These are phyloP conservation scores for Branchellion lobata DNA, from an alignment of 2,888 invertebrate species.

Conservation along the genomic window DNA sequence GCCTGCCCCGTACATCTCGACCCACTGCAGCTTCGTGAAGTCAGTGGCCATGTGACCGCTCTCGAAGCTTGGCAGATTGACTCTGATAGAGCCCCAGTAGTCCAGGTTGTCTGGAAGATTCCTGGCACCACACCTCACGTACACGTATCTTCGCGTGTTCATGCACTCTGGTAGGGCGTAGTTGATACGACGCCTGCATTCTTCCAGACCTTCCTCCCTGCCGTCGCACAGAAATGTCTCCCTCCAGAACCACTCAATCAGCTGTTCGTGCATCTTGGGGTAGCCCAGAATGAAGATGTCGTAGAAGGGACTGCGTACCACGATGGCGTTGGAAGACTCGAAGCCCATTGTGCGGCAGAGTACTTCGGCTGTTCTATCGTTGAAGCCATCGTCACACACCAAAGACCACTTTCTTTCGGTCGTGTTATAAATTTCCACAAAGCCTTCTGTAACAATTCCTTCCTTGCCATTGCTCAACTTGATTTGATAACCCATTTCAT, in stretches of 20 bases:
- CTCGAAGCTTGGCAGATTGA: slow-evolving; percentile 85
- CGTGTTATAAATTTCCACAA: slow-evolving; percentile 88
- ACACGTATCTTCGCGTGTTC: slow-evolving; percentile 83
- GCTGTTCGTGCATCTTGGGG: slow-evolving; percentile 59
- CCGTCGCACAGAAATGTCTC: slow-evolving; percentile 60
- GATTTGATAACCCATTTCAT: slow-evolving; percentile 47
- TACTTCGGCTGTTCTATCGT: slow-evolving; percentile 92
- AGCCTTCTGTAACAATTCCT: slow-evolving; percentile 69
- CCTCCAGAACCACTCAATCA: slow-evolving; percentile 58
- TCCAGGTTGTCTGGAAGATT: slow-evolving; percentile 55
- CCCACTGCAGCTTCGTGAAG: slow-evolving; percentile 74
- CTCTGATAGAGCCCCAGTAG: slow-evolving; percentile 87
- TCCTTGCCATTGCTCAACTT: slow-evolving; percentile 75
- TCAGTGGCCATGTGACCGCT: slow-evolving; percentile 65
- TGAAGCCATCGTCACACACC: slow-evolving; percentile 88
- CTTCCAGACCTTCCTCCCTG: slow-evolving; percentile 61
- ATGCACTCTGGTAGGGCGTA: slow-evolving; percentile 67
- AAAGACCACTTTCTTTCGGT: slow-evolving; percentile 96
- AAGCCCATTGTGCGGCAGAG: slow-evolving; percentile 89
- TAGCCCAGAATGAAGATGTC: slow-evolving; percentile 60
- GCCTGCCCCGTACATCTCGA: slow-evolving; percentile 87
- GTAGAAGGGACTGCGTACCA: slow-evolving; percentile 68
- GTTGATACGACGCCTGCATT: slow-evolving; percentile 75
- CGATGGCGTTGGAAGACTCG: slow-evolving; percentile 83
- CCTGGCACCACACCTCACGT: slow-evolving; percentile 78